A percentile compares a stretch with the other conserved stretches of the same genome.
phyloP scores from a whole-genome alignment of 2,797 vertebrate species.

The Aphelocoma californica region DNA sequence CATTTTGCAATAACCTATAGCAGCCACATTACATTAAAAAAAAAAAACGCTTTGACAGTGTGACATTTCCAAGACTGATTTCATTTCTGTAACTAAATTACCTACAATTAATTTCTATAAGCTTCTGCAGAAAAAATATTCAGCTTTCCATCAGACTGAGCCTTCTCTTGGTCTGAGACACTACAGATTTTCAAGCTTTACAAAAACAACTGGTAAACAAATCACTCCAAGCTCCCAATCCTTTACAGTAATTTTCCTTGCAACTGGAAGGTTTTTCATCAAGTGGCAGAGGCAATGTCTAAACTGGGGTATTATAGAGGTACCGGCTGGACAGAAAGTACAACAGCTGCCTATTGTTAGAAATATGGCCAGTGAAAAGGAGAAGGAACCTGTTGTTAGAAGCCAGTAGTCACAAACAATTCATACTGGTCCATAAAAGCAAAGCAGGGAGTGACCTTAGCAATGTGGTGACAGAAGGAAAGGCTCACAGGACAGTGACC shows the following conservation, averaged over 20 bases:
- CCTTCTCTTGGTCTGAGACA: background rate
- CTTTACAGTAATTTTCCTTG: background rate
- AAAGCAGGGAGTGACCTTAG: background rate
- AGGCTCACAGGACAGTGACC: background rate
- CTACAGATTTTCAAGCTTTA: background rate
- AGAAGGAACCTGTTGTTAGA: background rate
- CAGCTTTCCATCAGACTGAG: background rate
- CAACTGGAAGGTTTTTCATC: background rate
- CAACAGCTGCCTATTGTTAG: background rate
- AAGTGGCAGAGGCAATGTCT: background rate
- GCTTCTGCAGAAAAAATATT: background rate
- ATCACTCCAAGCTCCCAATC: background rate
- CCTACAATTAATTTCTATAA: background rate
- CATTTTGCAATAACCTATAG: background rate
- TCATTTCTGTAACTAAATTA: background rate
- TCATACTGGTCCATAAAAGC: background rate
- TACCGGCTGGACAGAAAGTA: background rate
- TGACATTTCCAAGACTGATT: background rate
- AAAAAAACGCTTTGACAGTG: background rate
- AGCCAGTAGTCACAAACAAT: background rate
- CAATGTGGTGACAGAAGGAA: background rate
- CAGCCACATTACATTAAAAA: background rate
- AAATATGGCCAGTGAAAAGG: background rate
- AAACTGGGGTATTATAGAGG: background rate
- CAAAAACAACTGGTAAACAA: background rate